Evolutionary conservation across 2,888 invertebrate genomes (phyloP), one percentile per base, ranked within the genome.

Genomic region (Cryptus viduatorius): DNA sequence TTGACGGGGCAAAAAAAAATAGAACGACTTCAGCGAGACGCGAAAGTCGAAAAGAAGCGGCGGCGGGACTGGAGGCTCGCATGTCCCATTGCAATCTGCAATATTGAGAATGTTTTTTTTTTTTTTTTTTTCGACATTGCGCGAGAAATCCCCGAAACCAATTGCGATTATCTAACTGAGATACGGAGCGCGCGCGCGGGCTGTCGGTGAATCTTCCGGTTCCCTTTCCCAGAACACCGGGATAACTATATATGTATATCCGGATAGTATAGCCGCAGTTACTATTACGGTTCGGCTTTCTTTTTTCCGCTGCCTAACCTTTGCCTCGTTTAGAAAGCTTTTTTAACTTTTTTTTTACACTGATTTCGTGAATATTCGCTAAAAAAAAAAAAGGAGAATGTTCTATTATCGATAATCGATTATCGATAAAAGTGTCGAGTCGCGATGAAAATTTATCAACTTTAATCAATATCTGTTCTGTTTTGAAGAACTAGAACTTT

Each of bases 161-260:
- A 92, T 92, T 92, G 92, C 89, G 91, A 92, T 93, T 92, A 92
- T 92, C 92, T 90, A 86, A 76, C 87, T 56, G 82, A 89, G 90
- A 91, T 91, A 91, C 89, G 90, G 29, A 31, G 64, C 37, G 42
- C 42, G 37, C 8, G 48, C 42, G 19, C 14, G 12, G 24, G 4
- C 59, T 61, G 65, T 50, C 71, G 73, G 69, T 50, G 84, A 75
- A 84, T 84, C 81, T 81, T 84, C 44, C 59, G 61, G 72, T 73
- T 80, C 64, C 56, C 73, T 75, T 76, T 50, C 72, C 46, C 81
- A 56, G 42, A 75, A 65, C 56, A 46, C 56, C 50, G 29, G 42
- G 31, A 65, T 48, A 29, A 48, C 67, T 48, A 24, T 42, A n/a
- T 67, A 69, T 24, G 14, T 29, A 53, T 67, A 69, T 12, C 10